Evolutionary conservation across 2,888 invertebrate genomes (phyloP).

Genomic region (Drosophila pullipes): DNA sequence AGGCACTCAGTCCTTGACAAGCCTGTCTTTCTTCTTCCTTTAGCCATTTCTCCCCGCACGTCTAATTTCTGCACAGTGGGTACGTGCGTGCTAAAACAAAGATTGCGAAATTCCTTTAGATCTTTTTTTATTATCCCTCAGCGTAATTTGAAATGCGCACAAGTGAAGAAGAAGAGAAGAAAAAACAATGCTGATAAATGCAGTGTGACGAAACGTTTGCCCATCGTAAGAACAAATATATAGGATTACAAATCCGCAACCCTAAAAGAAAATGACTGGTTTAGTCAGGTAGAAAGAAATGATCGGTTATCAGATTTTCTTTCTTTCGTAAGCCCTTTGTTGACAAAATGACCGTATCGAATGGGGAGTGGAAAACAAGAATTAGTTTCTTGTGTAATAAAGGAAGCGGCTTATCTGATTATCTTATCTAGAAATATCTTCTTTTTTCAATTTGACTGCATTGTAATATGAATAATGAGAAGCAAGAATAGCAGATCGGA

Average conservation of each 20-base stretch:
- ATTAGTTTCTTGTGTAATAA: neutral
- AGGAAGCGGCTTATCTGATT: constrained; percentile 2
- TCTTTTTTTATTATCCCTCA: constrained; percentile 3
- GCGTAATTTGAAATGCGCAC: constrained; percentile 29
- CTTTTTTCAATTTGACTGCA: constrained; percentile 17
- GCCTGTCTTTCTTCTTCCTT: constrained; percentile 28
- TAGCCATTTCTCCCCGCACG: neutral
- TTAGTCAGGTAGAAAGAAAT: constrained; percentile 62
- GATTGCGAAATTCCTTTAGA: constrained; percentile 20
- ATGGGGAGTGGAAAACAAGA: constrained; percentile 8
- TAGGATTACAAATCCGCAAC: constrained; percentile 31
- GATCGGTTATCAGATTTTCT: constrained; percentile 44
- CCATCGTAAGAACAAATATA: neutral
- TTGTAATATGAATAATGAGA: constrained; percentile 15
- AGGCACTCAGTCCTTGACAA: constrained; percentile 51
- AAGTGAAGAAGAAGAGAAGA: constrained; percentile 29
- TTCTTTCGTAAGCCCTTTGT: constrained; percentile 32
- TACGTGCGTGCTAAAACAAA: neutral
- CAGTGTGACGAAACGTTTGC: constrained; percentile 56
- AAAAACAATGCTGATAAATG: constrained; percentile 66
- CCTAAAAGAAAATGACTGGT: constrained; percentile 17
- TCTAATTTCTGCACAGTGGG: constrained; percentile 45
- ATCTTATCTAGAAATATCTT: neutral
- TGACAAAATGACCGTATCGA: constrained; percentile 30
- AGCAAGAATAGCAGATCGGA: neutral